Base-by-base conservation (phyloP, 2,113 vertebrate species). In the Tapirus terrestris region DNA sequence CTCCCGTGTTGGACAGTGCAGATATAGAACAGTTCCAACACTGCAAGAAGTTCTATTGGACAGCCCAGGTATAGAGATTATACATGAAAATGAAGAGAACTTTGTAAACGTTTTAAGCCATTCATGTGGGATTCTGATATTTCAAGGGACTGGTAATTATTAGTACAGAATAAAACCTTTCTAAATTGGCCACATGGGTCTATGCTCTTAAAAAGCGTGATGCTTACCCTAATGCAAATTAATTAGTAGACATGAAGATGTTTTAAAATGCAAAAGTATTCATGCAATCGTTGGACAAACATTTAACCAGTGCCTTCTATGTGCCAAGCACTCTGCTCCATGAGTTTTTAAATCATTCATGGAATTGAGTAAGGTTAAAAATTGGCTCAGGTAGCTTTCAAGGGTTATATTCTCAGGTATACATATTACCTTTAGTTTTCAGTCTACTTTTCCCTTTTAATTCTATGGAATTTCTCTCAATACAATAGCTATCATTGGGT, bases 261-360 rank as follows among this genome's bases (percentile, higher is more conserved):
- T 94, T 96, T 95, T 94, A 20, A 11, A 90, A 65, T 70, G 63
- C 25, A 79, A 83, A 97, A 94, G 27, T 90, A 60, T 93, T 88
- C 39, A 48, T 93, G 31, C 84, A 93, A 51, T 91, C 56, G 29
- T 12, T 79, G 43, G 60, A 48, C 36, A 90, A 85, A 60, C 95
- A 90, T 93, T 92, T 87, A 86, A 75, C 75, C 6, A 56, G 43
- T 51, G 9, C 29, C 36, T 96, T 97, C 79, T 87, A 93, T 91
- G 63, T 89, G 79, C 48, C 92, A 97, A 87, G 43, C 29, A 45
- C 67, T 93, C 79, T 76, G 61, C 36, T 95, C 95, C 48, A 48
- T 92, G 61, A 65, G 56, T 89, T 90, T 94, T 95, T 70, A 84
- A 96, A 95, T 96, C 89, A 91, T 95, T 96, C 65, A 58, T 72